Evolutionary conservation across 2,888 invertebrate species (phyloP).

Genomic region (Metacarcinus magister): DNA sequence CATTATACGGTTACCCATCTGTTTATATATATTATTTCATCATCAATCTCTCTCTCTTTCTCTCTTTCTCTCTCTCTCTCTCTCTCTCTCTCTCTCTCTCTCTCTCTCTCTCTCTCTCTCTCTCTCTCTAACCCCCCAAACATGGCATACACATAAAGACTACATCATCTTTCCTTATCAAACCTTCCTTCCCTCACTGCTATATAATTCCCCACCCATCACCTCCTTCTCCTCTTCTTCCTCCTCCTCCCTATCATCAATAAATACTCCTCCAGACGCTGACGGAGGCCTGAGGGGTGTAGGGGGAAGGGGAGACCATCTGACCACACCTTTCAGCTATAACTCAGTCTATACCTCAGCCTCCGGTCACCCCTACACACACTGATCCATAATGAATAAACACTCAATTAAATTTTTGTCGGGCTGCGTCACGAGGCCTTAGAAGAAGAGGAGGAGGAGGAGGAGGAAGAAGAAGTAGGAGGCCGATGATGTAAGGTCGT

Average conservation of each 20-base stretch:
- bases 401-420: slow-evolving; percentile 22
- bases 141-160: not conserved
- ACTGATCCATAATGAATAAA: not conserved
- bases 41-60: not conserved
- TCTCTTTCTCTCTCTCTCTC: not conserved
- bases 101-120: slow-evolving; percentile 12
- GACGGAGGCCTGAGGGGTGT: slow-evolving; percentile 6
- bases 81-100: slow-evolving; percentile 26
- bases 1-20: no score
- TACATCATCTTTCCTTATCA: not conserved
- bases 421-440: not conserved
- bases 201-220: not conserved
- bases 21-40: not conserved
- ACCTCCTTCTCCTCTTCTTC: no score
- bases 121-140: not conserved
- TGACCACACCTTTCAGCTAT: not conserved
- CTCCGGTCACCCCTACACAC: not conserved
- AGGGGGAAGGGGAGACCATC: not conserved
- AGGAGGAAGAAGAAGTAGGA: not conserved
- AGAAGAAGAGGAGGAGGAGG: not conserved
- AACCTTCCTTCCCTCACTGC: not conserved
- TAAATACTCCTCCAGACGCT: not conserved
- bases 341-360: not conserved
- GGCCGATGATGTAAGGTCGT: not conserved
- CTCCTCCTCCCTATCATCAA: slow-evolving; percentile 1